These are phyloP conservation scores for Ammospiza maritima DNA, from an alignment of 2,797 vertebrate genomes.

Conservation along the genomic window DNA sequence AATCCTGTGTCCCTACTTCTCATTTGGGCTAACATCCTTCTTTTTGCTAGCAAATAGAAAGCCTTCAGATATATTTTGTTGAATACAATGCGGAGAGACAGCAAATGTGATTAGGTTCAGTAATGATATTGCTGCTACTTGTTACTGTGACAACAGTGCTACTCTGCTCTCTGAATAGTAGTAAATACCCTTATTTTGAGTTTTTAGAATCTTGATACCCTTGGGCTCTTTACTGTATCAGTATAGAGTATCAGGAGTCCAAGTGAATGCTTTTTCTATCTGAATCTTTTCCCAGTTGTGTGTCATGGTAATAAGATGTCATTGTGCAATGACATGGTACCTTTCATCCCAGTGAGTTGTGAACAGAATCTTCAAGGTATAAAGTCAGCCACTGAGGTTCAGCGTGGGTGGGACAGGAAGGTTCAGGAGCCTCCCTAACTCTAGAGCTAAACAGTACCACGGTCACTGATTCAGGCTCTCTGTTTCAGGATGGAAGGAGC, in stretches of 20 bases:
- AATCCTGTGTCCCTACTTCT: neutral
- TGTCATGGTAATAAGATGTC: neutral
- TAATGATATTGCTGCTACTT: neutral
- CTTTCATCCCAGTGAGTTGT: neutral
- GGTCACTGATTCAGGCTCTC: neutral
- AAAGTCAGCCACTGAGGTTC: neutral
- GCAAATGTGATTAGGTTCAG: constrained; percentile 34
- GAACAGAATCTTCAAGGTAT: neutral
- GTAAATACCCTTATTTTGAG: neutral
- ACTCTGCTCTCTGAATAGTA: neutral
- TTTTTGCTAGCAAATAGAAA: constrained; percentile 37
- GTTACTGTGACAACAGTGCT: constrained; percentile 43
- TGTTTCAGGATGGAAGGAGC: neutral
- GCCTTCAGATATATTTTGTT: constrained; percentile 9
- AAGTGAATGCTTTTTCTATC: neutral
- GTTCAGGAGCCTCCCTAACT: neutral
- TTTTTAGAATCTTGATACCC: neutral
- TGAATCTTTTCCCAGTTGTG: neutral
- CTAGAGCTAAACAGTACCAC: neutral
- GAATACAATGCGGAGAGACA: constrained; percentile 11
- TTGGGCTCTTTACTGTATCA: neutral
- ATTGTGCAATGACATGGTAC: neutral
- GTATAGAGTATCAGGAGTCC: neutral
- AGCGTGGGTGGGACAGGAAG: neutral
- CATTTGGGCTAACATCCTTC: constrained; percentile 10